Percentiles rank a stretch among this genome's conserved stretches.
Conservation (phyloP, 2,797 vertebrate genomes). For the Parauchenoglanis punctatus region DNA sequence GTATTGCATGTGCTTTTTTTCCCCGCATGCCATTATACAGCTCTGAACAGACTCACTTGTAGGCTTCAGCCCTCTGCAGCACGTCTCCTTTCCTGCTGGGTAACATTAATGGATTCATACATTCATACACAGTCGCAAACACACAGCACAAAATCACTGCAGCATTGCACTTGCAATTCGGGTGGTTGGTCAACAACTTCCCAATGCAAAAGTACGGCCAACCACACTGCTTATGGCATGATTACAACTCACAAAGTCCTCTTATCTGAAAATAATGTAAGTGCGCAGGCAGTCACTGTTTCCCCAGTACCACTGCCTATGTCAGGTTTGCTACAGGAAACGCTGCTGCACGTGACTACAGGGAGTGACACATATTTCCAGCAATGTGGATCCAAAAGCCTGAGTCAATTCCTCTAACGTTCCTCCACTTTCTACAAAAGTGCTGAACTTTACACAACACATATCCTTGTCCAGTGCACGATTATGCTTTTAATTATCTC, state of each 20-base stretch:
- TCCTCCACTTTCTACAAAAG: conserved; percentile 6
- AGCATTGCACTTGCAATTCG: background rate
- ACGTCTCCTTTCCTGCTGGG: conserved; percentile 34
- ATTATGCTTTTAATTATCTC: background rate
- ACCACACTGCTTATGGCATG: background rate
- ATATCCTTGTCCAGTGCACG: background rate
- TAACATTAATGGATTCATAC: conserved; percentile 13
- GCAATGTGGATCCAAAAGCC: conserved; percentile 11
- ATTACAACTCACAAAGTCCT: conserved; percentile 4
- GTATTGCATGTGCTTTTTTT: background rate
- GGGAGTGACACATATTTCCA: conserved; percentile 43
- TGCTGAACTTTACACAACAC: conserved; percentile 12
- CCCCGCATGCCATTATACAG: background rate
- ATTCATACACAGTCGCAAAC: background rate
- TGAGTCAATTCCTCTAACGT: conserved; percentile 18
- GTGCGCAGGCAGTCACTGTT: conserved; percentile 28
- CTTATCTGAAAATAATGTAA: conserved; percentile 8
- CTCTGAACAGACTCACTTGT: conserved; percentile 28
- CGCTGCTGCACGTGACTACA: conserved; percentile 46
- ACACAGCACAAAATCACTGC: conserved; percentile 13
- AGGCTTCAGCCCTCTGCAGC: background rate
- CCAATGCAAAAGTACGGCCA: background rate
- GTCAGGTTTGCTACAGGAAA: conserved; percentile 41
- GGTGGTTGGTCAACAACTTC: background rate
- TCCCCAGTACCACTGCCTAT: conserved; percentile 12